Conservation (phyloP, 2,888 invertebrate species). For the Mechanitis messenoides region DNA sequence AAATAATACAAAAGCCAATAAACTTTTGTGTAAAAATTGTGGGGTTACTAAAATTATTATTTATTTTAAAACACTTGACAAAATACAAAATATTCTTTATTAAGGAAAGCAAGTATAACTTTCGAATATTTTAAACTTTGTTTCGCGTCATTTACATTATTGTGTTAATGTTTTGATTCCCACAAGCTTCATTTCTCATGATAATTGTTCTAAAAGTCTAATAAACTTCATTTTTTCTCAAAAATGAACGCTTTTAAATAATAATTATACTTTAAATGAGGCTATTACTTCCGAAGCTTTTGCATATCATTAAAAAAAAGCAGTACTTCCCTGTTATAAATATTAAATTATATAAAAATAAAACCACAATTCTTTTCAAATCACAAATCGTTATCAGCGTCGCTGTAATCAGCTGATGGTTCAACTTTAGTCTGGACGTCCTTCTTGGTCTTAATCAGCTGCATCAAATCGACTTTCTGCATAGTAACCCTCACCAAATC, state of each 20-base stretch:
- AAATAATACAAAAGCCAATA: too few relatives aligned
- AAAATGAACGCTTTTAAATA: conserved; percentile 9
- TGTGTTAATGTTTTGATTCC: conserved; percentile 39
- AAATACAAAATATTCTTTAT: not conserved
- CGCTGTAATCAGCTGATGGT: conserved; percentile 13
- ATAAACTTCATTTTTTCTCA: conserved; percentile 9
- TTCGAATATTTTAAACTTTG: conserved; percentile 14
- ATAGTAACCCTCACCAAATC: conserved; percentile 67
- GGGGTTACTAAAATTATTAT: too few relatives aligned
- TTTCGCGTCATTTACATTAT: conserved; percentile 40
- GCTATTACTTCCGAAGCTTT: too few relatives aligned
- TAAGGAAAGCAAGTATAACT: not conserved
- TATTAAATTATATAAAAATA: not conserved
- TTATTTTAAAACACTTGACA: too few relatives aligned
- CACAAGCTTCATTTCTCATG: conserved; percentile 26
- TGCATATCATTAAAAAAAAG: too few relatives aligned
- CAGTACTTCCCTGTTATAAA: not conserved
- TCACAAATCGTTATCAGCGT: conserved; percentile 28
- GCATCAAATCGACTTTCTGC: conserved; percentile 61
- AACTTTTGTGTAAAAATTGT: too few relatives aligned
- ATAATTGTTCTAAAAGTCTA: conserved; percentile 29
- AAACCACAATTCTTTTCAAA: not conserved
- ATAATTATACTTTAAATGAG: not conserved
- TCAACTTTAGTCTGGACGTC: conserved; percentile 23
- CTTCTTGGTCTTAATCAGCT: conserved; percentile 40